Evolutionary conservation across 1,140 invertebrate genomes (phyloP).

Genomic region (Trichonephila inaurata): DNA sequence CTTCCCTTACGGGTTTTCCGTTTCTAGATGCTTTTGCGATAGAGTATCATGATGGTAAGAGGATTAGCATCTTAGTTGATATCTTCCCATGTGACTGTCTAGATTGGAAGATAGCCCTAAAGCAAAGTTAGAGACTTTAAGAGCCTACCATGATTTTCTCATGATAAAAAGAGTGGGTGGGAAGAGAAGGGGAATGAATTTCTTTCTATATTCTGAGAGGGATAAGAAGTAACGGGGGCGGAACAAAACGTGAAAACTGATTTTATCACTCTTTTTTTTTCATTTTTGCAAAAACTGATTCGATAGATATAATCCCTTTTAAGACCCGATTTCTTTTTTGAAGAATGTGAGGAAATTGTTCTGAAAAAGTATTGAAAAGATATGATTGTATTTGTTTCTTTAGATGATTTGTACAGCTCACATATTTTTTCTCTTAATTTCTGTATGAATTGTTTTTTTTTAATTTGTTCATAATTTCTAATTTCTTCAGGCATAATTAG

Average conservation of each 20-base stretch:
- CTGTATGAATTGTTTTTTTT: too few species aligned
- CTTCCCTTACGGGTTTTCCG: neutral
- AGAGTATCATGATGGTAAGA: constrained; percentile 13
- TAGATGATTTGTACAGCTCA: too few species aligned
- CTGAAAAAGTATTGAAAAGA: neutral
- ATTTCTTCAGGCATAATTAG: too few species aligned
- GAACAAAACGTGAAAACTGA: too few species aligned
- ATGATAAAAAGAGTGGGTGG: neutral
- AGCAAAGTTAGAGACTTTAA: constrained; percentile 5
- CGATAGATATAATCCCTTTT: neutral
- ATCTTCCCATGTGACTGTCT: neutral
- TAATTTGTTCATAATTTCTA: too few species aligned
- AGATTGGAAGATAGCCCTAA: neutral
- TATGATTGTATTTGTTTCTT: neutral
- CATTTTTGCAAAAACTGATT: neutral
- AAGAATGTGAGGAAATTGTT: neutral
- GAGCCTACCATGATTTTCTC: neutral
- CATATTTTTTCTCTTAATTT: too few species aligned
- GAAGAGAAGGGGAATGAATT: neutral
- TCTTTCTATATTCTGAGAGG: neutral
- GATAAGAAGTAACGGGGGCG: neutral
- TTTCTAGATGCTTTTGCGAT: neutral
- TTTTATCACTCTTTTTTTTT: neutral
- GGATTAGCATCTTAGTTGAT: constrained; percentile 5
- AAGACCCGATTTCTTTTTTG: neutral